Evolutionary conservation across 2,888 invertebrate species (phyloP).

Genomic region (Tethea ocularis): DNA sequence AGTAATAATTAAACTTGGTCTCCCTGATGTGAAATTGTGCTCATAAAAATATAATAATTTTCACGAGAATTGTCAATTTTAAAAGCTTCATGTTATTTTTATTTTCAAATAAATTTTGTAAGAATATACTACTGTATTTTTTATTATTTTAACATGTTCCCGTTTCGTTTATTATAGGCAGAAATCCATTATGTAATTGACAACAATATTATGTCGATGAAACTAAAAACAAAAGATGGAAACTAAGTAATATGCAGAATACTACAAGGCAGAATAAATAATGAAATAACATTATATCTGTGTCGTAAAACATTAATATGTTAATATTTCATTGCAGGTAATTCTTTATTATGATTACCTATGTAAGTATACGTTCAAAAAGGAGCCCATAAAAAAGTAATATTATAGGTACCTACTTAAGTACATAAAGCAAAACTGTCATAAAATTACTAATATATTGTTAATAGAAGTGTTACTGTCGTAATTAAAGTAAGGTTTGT

Average conservation of each 20-base stretch:
- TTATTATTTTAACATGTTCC: constrained; percentile 18
- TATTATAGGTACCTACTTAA: neutral
- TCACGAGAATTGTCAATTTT: constrained; percentile 78
- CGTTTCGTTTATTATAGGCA: constrained; percentile 20
- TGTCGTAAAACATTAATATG: neutral
- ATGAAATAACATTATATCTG: neutral
- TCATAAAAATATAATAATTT: constrained; percentile 78
- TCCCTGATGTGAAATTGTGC: constrained; percentile 76
- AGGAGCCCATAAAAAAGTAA: neutral
- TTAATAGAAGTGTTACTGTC: neutral
- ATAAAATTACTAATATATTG: neutral
- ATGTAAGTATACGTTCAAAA: neutral
- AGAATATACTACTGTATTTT: constrained; percentile 35
- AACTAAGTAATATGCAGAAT: neutral
- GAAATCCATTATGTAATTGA: neutral
- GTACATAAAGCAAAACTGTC: neutral
- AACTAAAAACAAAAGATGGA: neutral
- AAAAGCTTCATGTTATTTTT: constrained; percentile 82
- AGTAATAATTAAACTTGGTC: constrained; percentile 58
- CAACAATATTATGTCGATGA: neutral
- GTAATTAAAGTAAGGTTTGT: neutral
- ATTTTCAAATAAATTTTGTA: constrained; percentile 81
- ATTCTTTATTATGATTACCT: neutral
- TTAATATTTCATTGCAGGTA: neutral
- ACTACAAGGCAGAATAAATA: neutral